phyloP scores from a whole-genome alignment of 2,797 vertebrate species.

The Pipistrellus pygmaeus region DNA sequence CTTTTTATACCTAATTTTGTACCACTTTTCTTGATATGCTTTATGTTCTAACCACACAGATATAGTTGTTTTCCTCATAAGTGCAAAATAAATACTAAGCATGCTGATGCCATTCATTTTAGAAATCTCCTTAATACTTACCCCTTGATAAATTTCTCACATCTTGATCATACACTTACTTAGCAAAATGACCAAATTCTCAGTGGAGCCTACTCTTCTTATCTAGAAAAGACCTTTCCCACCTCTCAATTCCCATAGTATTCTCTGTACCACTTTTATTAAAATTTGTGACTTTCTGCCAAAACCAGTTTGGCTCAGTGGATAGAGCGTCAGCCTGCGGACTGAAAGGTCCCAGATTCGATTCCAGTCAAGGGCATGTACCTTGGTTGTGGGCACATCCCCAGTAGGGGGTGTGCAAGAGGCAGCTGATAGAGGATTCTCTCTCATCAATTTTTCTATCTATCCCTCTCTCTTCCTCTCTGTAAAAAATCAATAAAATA shows the following conservation, averaged over 20 bases:
- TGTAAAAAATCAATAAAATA: too few species aligned
- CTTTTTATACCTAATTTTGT: constrained; percentile 34
- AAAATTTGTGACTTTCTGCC: not conserved
- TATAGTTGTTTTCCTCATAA: not conserved
- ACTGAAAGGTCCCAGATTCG: too few species aligned
- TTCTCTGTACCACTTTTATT: not conserved
- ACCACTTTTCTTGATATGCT: not conserved
- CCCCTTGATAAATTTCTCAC: not conserved
- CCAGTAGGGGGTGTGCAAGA: too few species aligned
- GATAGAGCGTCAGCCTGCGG: too few species aligned
- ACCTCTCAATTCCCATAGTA: not conserved
- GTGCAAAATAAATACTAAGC: not conserved
- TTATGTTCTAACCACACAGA: not conserved
- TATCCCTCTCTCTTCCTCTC: too few species aligned
- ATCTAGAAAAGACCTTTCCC: not conserved
- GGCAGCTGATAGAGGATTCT: too few species aligned
- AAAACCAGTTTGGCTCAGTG: too few species aligned
- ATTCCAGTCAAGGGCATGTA: too few species aligned
- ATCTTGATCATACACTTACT: not conserved
- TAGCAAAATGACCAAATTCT: not conserved
- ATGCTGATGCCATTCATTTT: not conserved
- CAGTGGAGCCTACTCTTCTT: not conserved
- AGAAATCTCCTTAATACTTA: not conserved
- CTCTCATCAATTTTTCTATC: too few species aligned
- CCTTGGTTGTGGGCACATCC: too few species aligned